Evolutionary conservation across 2,888 invertebrate species (phyloP), one percentile per base, ranked within the genome.

Genomic region (Drosophila fungiperda): DNA sequence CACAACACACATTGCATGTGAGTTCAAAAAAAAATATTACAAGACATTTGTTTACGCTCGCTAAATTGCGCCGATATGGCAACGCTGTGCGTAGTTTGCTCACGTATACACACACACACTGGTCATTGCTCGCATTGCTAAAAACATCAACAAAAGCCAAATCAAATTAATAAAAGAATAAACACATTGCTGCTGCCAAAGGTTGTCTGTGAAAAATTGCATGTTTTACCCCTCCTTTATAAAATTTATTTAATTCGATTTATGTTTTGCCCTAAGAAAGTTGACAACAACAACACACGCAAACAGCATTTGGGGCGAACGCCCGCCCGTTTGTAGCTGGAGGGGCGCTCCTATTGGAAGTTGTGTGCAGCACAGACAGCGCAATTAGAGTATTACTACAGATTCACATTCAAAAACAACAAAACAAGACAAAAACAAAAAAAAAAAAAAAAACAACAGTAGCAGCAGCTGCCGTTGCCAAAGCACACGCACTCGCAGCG

Each of bases 31-130:
- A 15, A 15, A 1, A 45, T 20, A 76, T 83, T 89, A 81, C 88
- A 72, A 78, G 71, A 65, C 62, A 84, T 87, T 89, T 84, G 86
- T 86, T 84, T 87, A 89, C 81, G 70, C 69, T 75, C 66, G 68
- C 76, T 71, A 66, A 76, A 36, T 63, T 50, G 64, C 40, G 40
- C 58, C 54, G 64, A 60, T 76, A 55, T 62, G 80, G 81, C 80
- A 86, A 87, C 86, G 45, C 75, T 69, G 40, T 38, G 35, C 52
- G 53, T 67, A 67, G 50, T 64, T 65, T 68, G 62, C 69, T 76
- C 80, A 73, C 73, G 66, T 69, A 71, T 71, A 74, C 73, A 45
- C 20, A 36, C 61, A 50, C 68, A 61, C 36, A 59, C 32, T 42
- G 55, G 55, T 54, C 59, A 59, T 50, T 54, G 60, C 61, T 45